These are phyloP conservation scores for Metopolophium dirhodum DNA, from an alignment of 1,140 invertebrate species.

Conservation along the genomic window DNA sequence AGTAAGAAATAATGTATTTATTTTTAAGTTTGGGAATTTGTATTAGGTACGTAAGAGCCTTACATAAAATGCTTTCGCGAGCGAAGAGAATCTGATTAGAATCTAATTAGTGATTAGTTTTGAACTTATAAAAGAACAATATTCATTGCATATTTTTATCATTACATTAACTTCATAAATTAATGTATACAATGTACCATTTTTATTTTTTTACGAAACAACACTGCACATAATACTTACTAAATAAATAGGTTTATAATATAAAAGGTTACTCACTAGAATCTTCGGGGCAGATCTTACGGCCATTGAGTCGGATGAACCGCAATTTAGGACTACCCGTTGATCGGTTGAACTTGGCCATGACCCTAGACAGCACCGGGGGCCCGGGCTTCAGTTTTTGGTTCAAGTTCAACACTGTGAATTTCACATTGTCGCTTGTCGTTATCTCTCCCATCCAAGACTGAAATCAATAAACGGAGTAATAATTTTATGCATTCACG, in stretches of 20 bases:
- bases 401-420: constrained; percentile 60
- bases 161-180: too few species aligned
- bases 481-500: background rate
- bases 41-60: too few species aligned
- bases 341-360: constrained; percentile 60
- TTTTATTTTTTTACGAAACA: too few species aligned
- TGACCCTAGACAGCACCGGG: constrained; percentile 59
- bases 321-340: constrained; percentile 58
- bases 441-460: constrained; percentile 61
- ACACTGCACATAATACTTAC: too few species aligned
- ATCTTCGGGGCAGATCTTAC: constrained; percentile 60
- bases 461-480: constrained; percentile 48
- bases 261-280: constrained; percentile 1
- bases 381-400: constrained; percentile 59
- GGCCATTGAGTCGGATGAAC: constrained; percentile 60
- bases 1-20: too few species aligned
- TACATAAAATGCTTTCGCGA: too few species aligned
- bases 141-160: too few species aligned
- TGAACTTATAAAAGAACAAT: too few species aligned
- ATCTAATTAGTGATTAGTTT: too few species aligned
- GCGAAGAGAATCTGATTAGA: too few species aligned
- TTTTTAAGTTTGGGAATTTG: too few species aligned
- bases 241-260: background rate
- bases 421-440: constrained; percentile 59
- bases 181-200: too few species aligned